Evolutionary conservation across 2,888 invertebrate genomes (phyloP).

Genomic region (Chaetoderma sp.): DNA sequence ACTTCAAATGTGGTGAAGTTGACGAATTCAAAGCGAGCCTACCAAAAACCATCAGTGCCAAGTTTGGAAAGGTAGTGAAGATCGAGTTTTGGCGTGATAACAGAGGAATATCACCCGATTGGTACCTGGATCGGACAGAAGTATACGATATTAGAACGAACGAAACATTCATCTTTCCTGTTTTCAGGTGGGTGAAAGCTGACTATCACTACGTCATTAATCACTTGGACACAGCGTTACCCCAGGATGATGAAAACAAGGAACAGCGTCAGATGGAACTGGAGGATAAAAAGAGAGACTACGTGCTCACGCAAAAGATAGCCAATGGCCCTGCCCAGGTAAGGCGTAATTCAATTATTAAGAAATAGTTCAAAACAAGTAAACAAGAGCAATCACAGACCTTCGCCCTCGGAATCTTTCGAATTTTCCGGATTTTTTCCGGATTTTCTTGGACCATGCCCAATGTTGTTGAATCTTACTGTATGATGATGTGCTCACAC

Average conservation of each 20-base stretch:
- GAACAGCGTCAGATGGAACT: constrained; percentile 68
- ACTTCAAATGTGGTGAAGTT: constrained; percentile 57
- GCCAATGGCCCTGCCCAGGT: constrained; percentile 54
- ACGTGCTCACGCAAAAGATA: constrained; percentile 44
- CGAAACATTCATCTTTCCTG: constrained; percentile 63
- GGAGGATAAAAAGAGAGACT: constrained; percentile 59
- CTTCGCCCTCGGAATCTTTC: no score
- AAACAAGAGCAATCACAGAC: no score
- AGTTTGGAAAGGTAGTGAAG: constrained; percentile 45
- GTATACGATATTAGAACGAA: constrained; percentile 57
- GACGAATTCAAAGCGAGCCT: constrained; percentile 47
- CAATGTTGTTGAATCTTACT: no score
- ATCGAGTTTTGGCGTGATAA: constrained; percentile 67
- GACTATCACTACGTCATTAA: constrained; percentile 64
- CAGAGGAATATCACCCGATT: constrained; percentile 64
- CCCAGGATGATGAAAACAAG: constrained; percentile 65
- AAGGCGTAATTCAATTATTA: no score
- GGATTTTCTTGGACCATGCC: no score
- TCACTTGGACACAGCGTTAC: constrained; percentile 68
- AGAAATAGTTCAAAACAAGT: no score
- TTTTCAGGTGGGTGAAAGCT: constrained; percentile 66
- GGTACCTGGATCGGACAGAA: constrained; percentile 67
- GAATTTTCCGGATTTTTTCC: no score
- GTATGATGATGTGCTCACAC: no score
- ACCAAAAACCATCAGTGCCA: constrained; percentile 32